A percentile compares a stretch with the other conserved stretches of the same genome.
Evolutionary conservation across 2,113 vertebrate species (phyloP).

Genomic region (Galemys pyrenaicus): DNA sequence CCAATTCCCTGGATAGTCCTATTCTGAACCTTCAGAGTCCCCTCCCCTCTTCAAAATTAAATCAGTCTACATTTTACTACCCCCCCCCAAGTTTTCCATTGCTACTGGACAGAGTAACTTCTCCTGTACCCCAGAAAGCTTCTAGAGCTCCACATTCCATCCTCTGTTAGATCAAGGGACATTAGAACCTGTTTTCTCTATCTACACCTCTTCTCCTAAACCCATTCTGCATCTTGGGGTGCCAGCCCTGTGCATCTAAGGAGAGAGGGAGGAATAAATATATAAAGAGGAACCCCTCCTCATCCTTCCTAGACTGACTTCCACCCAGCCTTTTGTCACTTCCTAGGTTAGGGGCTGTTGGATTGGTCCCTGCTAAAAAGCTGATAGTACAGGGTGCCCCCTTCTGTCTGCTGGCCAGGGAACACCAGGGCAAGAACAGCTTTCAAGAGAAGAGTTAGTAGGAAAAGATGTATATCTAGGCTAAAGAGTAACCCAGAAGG

Average conservation of each 20-base stretch:
- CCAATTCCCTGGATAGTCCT: conserved; percentile 1
- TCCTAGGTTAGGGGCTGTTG: background rate
- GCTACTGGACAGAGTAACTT: background rate
- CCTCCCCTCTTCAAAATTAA: background rate
- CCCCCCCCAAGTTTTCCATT: background rate
- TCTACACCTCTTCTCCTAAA: background rate
- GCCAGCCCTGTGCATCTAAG: background rate
- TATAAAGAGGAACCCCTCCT: background rate
- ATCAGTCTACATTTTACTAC: background rate
- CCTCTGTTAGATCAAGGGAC: background rate
- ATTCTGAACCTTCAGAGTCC: background rate
- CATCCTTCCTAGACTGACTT: background rate
- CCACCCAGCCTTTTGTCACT: background rate
- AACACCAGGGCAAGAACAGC: background rate
- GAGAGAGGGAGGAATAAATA: background rate
- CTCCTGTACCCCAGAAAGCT: background rate
- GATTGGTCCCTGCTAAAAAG: background rate
- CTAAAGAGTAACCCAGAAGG: background rate
- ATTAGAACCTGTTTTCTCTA: background rate
- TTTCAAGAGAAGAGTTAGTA: background rate
- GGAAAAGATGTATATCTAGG: background rate
- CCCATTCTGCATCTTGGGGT: background rate
- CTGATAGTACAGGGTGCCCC: conserved; percentile 16
- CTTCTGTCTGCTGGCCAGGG: conserved; percentile 42
- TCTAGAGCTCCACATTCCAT: background rate